These are phyloP conservation scores for Clamator glandarius DNA, from an alignment of 2,797 vertebrate species.

Conservation along the genomic window DNA sequence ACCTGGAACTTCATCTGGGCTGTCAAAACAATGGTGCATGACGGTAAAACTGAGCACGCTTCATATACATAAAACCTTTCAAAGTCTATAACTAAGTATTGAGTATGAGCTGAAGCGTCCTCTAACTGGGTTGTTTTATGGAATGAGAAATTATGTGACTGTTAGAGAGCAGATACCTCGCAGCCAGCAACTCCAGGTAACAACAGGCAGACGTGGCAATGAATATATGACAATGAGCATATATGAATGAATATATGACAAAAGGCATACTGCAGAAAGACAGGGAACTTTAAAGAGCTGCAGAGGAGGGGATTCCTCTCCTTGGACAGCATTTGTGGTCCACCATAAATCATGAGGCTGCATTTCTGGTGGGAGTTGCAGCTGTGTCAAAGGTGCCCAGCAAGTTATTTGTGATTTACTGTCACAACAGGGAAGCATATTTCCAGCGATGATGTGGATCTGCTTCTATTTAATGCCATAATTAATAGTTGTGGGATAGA, in stretches of 20 bases:
- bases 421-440: background rate
- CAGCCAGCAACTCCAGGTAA: background rate
- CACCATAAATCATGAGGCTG: background rate
- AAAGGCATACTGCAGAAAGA: background rate
- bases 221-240: too few relatives aligned
- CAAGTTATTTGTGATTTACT: background rate
- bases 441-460: background rate
- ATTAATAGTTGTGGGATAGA: background rate
- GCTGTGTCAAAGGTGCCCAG: background rate
- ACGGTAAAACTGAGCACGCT: slow-evolving; percentile 57
- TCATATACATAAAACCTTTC: slow-evolving; percentile 59
- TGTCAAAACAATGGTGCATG: slow-evolving; percentile 65
- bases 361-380: background rate
- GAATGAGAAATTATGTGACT: slow-evolving; percentile 9
- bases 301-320: background rate
- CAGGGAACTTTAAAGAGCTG: background rate
- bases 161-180: background rate
- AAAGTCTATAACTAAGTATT: slow-evolving; percentile 31
- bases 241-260: background rate
- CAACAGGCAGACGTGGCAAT: background rate
- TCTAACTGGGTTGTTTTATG: background rate
- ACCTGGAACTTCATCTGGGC: slow-evolving; percentile 66
- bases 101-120: background rate
- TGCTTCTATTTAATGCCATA: background rate
- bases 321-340: background rate